A percentile compares a stretch with the other conserved stretches of the same genome.
These are phyloP conservation scores for Antedon bifida DNA, from an alignment of 35 echinoderm and acorn worm species.

Conservation along the genomic window DNA sequence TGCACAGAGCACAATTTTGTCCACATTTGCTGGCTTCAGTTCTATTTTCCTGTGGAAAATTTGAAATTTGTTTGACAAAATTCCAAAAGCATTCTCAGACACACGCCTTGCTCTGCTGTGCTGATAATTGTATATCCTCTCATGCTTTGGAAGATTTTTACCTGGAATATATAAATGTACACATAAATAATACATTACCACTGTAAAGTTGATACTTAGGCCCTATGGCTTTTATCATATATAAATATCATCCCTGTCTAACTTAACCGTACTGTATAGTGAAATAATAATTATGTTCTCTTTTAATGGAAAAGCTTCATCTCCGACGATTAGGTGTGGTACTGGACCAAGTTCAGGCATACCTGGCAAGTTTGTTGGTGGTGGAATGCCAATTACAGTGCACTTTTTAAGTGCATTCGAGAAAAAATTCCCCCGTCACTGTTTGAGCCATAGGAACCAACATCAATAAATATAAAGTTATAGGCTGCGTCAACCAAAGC, in stretches of 20 bases:
- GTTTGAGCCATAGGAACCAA: slow-evolving; percentile 22
- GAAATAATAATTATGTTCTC: background rate
- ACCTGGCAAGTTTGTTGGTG: background rate
- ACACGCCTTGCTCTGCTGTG: background rate
- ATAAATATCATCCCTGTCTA: no score
- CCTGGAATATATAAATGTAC: no score
- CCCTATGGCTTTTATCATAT: no score
- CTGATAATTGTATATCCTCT: background rate
- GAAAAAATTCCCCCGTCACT: slow-evolving; percentile 51
- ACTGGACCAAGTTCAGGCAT: background rate
- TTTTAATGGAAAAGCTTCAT: slow-evolving; percentile 64
- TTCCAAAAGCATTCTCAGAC: slow-evolving; percentile 3
- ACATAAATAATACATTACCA: no score
- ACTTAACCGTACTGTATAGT: no score
- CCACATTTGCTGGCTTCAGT: background rate
- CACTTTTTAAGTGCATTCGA: background rate
- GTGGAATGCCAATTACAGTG: slow-evolving; percentile 8
- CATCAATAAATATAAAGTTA: slow-evolving; percentile 42
- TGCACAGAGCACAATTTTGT: background rate
- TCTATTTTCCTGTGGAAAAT: background rate
- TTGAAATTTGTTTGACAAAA: background rate
- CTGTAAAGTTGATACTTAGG: no score
- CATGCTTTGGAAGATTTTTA: background rate
- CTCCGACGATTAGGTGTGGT: slow-evolving; percentile 35
- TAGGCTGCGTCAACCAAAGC: slow-evolving; percentile 33